phyloP scores from a whole-genome alignment of 2,113 vertebrate species.

The Chunga burmeisteri region DNA sequence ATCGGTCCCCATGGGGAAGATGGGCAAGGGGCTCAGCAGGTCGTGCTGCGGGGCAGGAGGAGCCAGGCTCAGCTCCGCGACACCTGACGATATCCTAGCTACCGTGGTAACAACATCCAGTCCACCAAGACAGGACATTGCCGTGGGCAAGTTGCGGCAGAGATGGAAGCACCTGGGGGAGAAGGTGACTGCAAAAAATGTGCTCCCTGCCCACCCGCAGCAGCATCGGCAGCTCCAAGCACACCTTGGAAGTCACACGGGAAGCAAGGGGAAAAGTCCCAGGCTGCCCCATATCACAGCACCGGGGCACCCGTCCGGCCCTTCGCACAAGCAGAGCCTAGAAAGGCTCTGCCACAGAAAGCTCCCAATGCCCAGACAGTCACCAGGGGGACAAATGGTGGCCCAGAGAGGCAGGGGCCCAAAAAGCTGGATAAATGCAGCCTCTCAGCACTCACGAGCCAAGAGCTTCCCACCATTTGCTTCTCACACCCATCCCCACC shows the following conservation, averaged over 20 bases:
- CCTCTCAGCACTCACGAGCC: neutral
- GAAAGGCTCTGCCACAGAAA: neutral
- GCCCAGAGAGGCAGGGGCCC: neutral
- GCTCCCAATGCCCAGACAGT: neutral
- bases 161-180: neutral
- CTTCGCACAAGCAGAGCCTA: neutral
- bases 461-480: neutral
- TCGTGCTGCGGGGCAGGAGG: neutral
- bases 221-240: neutral
- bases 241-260: neutral
- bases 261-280: neutral
- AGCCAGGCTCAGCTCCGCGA: neutral
- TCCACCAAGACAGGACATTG: rapidly evolving
- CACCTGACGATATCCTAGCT: neutral
- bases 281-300: rapidly evolving
- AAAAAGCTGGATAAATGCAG: neutral
- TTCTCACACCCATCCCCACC: neutral
- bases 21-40: neutral
- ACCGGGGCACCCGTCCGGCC: neutral
- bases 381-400: neutral
- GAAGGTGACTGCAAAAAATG: rapidly evolving
- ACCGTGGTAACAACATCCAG: neutral
- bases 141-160: neutral
- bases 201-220: neutral
- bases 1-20: neutral